Evolutionary conservation across 2,888 invertebrate species (phyloP).

Genomic region (Tuta absoluta): DNA sequence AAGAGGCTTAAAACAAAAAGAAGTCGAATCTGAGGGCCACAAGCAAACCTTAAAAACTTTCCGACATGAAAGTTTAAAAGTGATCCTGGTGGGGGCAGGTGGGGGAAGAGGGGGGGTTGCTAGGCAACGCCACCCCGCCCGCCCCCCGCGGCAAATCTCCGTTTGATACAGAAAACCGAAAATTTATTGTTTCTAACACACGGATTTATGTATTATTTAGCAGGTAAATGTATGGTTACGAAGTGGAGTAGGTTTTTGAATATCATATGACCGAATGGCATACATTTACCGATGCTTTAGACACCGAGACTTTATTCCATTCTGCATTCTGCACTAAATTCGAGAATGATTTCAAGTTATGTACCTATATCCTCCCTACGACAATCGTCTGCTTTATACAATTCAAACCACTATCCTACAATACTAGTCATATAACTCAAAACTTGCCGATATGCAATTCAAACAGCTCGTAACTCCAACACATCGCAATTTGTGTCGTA

Average conservation of each 20-base stretch:
- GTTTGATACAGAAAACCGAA: constrained; percentile 69
- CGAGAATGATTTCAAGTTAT: too few relatives aligned
- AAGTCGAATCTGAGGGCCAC: constrained; percentile 72
- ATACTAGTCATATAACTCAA: not conserved
- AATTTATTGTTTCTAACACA: constrained; percentile 69
- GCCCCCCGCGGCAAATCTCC: constrained; percentile 74
- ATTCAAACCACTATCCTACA: not conserved
- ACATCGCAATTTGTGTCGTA: constrained; percentile 62
- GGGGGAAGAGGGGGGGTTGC: constrained; percentile 56
- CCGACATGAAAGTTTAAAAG: constrained; percentile 81
- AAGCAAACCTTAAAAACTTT: constrained; percentile 79
- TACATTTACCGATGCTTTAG: not conserved
- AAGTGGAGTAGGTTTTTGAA: constrained; percentile 6
- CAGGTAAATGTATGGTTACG: constrained; percentile 11
- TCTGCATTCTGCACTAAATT: not conserved
- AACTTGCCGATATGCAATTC: constrained; percentile 13
- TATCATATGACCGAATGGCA: constrained; percentile 4
- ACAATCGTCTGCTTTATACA: not conserved
- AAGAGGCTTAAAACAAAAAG: constrained; percentile 73
- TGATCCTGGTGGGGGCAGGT: constrained; percentile 61
- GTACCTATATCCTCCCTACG: too few relatives aligned
- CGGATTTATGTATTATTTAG: constrained; percentile 43
- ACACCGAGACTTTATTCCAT: not conserved
- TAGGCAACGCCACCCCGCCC: constrained; percentile 68
- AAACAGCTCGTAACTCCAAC: constrained; percentile 32